Evolutionary conservation across 2,113 vertebrate genomes (phyloP), one percentile per base, ranked within the genome.

Genomic region (Donacobius atricapilla): DNA sequence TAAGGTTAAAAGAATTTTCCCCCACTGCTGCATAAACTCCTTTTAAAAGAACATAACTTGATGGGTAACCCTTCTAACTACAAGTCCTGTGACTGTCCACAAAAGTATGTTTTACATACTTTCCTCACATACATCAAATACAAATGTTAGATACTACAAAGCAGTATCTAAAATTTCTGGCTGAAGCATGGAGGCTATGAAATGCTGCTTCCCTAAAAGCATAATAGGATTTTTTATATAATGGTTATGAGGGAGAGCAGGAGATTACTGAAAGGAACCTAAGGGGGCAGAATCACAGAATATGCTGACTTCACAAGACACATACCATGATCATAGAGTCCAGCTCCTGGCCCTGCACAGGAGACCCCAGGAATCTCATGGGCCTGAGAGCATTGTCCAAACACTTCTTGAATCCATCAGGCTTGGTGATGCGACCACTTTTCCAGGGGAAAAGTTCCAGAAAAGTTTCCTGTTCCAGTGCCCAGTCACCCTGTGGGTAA

Each of bases 261-360:
- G 5, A 61, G 5, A 27, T 19, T 66, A 7, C 2, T 27, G 37
- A 72, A n/a, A 42, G 13, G 44, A n/a, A 82, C 13, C 11, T 17
- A 50, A 61, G 7, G 11, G 23, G 57, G 9, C 31, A 35, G 30
- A 68, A 58, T 50, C 10, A 85, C 42, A 42, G 25, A 35, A 42
- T 16, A 31, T 19, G 16, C 30, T n/a, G n/a, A n/a, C n/a, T n/a
- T n/a, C n/a, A n/a, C n/a, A n/a, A n/a, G n/a, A n/a, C n/a, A n/a
- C n/a, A n/a, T n/a, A n/a, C n/a, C n/a, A 48, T 1, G 0, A 40
- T 16, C 23, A 65, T 13, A 0, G 4, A 40, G 20, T 40, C 13
- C 30, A 24, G 9, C 6, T 57, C 35, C 42, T 9, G 50, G 25
- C 11, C 15, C 42, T 40, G 42, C 35, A 65, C 24, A 40, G 42